Conservation (phyloP, 2,113 vertebrate species). For the Hippocampus comes region DNA sequence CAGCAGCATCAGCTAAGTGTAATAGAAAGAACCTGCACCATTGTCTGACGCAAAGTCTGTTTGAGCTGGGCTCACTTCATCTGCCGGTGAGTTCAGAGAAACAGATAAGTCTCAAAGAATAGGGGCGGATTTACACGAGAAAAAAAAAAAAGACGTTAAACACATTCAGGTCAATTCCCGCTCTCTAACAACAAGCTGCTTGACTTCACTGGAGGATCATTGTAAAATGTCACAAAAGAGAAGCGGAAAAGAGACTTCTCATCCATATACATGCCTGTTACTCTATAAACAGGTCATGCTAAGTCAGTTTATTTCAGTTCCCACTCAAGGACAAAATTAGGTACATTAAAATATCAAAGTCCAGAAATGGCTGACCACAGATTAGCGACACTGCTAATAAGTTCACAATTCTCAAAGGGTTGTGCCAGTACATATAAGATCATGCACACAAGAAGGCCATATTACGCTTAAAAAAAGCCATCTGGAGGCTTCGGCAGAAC, state of each 20-base stretch:
- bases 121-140: constrained; percentile 56
- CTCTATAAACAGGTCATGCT: constrained; percentile 7
- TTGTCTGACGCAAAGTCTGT: constrained; percentile 59
- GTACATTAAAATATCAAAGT: constrained; percentile 19
- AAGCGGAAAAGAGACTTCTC: neutral
- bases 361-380: constrained; percentile 20
- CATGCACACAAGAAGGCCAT: constrained; percentile 56
- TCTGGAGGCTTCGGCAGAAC: constrained; percentile 69
- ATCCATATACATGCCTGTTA: constrained; percentile 3
- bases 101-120: constrained; percentile 53
- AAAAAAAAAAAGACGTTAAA: constrained; percentile 56
- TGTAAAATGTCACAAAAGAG: constrained; percentile 25
- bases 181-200: constrained; percentile 34
- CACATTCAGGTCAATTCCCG: constrained; percentile 42
- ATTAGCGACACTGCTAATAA: constrained; percentile 25
- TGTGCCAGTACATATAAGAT: constrained; percentile 35
- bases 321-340: constrained; percentile 7
- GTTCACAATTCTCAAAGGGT: constrained; percentile 36
- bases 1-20: constrained; percentile 55
- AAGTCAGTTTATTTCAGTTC: constrained; percentile 19
- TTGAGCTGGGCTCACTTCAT: constrained; percentile 64
- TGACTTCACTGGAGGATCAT: constrained; percentile 33
- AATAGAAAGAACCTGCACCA: constrained; percentile 37
- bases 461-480: constrained; percentile 62
- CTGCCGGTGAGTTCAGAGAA: constrained; percentile 60